Conservation (phyloP, 2,888 invertebrate genomes). For the Mythimna impura region DNA sequence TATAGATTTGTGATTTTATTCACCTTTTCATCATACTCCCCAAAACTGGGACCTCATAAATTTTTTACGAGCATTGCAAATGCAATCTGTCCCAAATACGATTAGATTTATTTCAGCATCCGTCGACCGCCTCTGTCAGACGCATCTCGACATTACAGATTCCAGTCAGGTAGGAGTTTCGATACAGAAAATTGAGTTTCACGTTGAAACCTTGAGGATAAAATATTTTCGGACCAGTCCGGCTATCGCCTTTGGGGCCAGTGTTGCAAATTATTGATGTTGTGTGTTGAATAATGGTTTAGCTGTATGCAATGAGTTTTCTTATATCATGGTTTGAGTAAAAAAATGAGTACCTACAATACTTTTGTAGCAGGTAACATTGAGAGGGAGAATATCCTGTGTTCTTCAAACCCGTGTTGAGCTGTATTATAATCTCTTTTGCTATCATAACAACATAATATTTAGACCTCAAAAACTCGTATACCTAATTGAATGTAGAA, state of each 20-base stretch:
- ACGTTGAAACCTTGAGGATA: slow-evolving; percentile 74
- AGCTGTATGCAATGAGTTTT: slow-evolving; percentile 4
- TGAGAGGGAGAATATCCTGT: too few relatives aligned
- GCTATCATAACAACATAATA: neutral
- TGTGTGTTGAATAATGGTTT: slow-evolving; percentile 50
- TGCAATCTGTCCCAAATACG: slow-evolving; percentile 55
- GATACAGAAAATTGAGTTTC: slow-evolving; percentile 85
- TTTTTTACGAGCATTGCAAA: slow-evolving; percentile 51
- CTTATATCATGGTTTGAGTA: slow-evolving; percentile 20
- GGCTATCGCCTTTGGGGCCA: slow-evolving; percentile 56
- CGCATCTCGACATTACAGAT: slow-evolving; percentile 68
- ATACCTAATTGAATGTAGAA: neutral
- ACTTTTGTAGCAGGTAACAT: neutral
- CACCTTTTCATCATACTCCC: neutral
- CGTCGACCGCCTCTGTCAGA: slow-evolving; percentile 68
- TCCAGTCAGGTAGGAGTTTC: slow-evolving; percentile 75
- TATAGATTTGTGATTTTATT: neutral
- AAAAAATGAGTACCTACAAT: slow-evolving; percentile 8
- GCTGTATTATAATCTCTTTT: neutral
- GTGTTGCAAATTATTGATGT: slow-evolving; percentile 74
- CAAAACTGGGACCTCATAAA: slow-evolving; percentile 13
- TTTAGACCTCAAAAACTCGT: neutral
- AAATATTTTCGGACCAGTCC: slow-evolving; percentile 71
- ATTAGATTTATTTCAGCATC: slow-evolving; percentile 58
- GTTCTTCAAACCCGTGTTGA: too few relatives aligned